A percentile compares a stretch with the other conserved stretches of the same genome.
These are phyloP conservation scores for Protodeltote pygarga DNA, from an alignment of 2,888 invertebrate species.

Conservation along the genomic window DNA sequence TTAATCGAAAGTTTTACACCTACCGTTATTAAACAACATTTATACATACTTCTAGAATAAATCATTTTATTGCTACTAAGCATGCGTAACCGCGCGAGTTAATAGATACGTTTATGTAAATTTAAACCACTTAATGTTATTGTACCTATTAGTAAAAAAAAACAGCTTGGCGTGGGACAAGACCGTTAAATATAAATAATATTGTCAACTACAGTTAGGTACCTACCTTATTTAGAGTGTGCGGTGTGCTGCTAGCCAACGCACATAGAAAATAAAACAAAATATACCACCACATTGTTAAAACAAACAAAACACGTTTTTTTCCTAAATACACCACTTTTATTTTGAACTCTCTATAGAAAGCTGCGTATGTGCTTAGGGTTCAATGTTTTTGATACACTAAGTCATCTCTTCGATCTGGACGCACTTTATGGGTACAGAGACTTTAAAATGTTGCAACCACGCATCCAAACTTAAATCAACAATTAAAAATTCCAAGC, in stretches of 20 bases:
- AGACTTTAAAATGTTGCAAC: slow-evolving; percentile 73
- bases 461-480: slow-evolving; percentile 17
- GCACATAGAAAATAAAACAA: slow-evolving; percentile 62
- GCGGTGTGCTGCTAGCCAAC: slow-evolving; percentile 51
- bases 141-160: slow-evolving; percentile 20
- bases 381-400: slow-evolving; percentile 78
- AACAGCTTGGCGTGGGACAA: slow-evolving; percentile 12
- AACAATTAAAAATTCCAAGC: slow-evolving; percentile 3
- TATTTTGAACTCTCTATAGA: slow-evolving; percentile 49
- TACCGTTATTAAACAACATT: slow-evolving; percentile 7
- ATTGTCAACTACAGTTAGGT: slow-evolving; percentile 50
- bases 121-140: background rate
- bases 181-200: slow-evolving; percentile 35
- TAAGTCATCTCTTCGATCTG: slow-evolving; percentile 76
- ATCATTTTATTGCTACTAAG: slow-evolving; percentile 23
- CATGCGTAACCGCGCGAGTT: slow-evolving; percentile 13
- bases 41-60: slow-evolving; percentile 11
- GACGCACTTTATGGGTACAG: slow-evolving; percentile 69
- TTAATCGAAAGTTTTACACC: background rate
- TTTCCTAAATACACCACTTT: slow-evolving; percentile 31
- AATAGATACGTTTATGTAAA: slow-evolving; percentile 24
- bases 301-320: slow-evolving; percentile 18
- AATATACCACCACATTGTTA: slow-evolving; percentile 62
- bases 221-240: slow-evolving; percentile 66
- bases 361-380: slow-evolving; percentile 65